phyloP scores from a whole-genome alignment of 53 echinoderm and acorn worm genomes.

The Stichopus horrens region DNA sequence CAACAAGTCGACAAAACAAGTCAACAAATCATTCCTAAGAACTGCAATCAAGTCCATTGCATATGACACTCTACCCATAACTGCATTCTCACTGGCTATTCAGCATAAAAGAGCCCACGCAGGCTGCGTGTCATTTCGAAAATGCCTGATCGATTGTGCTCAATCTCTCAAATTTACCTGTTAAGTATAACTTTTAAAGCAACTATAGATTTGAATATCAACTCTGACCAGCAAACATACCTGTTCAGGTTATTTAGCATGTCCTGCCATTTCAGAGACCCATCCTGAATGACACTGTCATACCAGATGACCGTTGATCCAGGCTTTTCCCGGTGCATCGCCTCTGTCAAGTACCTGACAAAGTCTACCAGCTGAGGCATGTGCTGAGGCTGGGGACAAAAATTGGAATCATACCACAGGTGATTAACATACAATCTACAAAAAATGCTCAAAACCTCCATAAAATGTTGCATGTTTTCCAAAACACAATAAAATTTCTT shows the following conservation, averaged over 20 bases:
- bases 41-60: no score
- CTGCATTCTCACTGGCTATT: not conserved
- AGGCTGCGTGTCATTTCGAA: not conserved
- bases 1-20: no score
- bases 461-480: no score
- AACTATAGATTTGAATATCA: no score
- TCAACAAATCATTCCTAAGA: no score
- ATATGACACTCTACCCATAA: not conserved
- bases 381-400: slow-evolving; percentile 72
- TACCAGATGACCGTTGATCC: slow-evolving; percentile 97
- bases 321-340: slow-evolving; percentile 71
- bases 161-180: not conserved
- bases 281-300: slow-evolving; percentile 94
- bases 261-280: slow-evolving; percentile 91
- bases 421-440: no score
- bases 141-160: not conserved
- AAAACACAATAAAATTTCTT: no score
- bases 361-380: slow-evolving; percentile 84
- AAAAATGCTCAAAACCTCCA: no score
- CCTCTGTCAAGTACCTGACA: slow-evolving; percentile 74
- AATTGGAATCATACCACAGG: no score
- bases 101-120: not conserved
- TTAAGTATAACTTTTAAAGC: not conserved
- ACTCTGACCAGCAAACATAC: slow-evolving; percentile 41
- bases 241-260: slow-evolving; percentile 89